These are phyloP conservation scores for Hexactinellida sp. DNA, from an alignment of 37 sponge, comb jelly and placozoan genomes.

Conservation along the genomic window DNA sequence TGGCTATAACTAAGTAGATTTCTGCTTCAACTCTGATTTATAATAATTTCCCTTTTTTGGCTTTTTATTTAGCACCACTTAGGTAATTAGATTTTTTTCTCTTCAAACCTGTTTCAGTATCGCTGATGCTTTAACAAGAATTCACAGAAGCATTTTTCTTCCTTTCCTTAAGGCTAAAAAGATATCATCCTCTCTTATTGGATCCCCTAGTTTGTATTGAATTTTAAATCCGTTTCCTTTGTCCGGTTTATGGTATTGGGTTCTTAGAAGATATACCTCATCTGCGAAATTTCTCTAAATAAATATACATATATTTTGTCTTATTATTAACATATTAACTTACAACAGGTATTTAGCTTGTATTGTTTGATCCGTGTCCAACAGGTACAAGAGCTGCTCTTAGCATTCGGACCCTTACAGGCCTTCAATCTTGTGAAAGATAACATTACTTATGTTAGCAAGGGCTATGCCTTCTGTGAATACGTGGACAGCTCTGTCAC, in stretches of 20 bases:
- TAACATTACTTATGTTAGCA: conserved; percentile 80
- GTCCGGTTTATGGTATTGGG: too few species aligned
- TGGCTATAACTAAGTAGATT: too few species aligned
- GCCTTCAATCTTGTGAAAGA: conserved; percentile 98
- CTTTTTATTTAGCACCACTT: conserved; percentile 3
- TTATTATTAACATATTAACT: too few species aligned
- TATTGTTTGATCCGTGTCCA: background rate
- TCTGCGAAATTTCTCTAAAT: too few species aligned
- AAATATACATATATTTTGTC: too few species aligned
- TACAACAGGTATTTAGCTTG: background rate
- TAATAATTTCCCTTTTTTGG: background rate
- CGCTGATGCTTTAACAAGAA: background rate
- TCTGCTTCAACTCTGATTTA: background rate
- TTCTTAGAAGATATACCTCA: too few species aligned
- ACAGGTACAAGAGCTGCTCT: conserved; percentile 90
- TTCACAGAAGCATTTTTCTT: background rate
- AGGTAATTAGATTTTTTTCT: background rate
- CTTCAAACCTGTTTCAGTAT: background rate
- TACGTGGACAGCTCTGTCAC: conserved; percentile 73
- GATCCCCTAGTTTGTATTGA: background rate
- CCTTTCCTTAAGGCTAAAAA: background rate
- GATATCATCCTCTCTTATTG: background rate
- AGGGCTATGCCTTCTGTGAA: conserved; percentile 97
- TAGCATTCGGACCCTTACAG: conserved; percentile 81
- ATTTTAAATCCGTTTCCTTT: too few species aligned